Percentiles rank a stretch among this genome's conserved stretches.
Conservation (phyloP, 2,797 vertebrate genomes). For the Macropus fuliginosus region DNA sequence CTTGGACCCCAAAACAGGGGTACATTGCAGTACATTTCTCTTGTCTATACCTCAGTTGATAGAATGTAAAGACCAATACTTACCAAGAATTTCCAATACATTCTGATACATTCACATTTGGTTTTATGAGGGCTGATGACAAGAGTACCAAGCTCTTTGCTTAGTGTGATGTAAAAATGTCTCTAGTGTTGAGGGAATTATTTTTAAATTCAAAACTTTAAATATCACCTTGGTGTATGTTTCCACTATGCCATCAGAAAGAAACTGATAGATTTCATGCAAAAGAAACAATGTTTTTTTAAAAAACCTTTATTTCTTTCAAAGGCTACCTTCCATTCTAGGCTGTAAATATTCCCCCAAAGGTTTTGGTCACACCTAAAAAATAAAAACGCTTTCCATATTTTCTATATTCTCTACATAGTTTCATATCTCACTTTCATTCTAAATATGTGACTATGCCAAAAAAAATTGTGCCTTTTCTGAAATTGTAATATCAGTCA, state of each 20-base stretch:
- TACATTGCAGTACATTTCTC: background rate
- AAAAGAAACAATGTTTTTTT: background rate
- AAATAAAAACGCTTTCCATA: conserved; percentile 18
- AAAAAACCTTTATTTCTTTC: background rate
- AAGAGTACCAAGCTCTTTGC: background rate
- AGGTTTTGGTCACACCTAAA: background rate
- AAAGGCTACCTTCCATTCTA: conserved; percentile 17
- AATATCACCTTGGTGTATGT: background rate
- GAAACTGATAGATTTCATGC: conserved; percentile 14
- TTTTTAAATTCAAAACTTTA: background rate
- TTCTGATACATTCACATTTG: conserved; percentile 23
- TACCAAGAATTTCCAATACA: background rate
- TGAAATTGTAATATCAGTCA: background rate
- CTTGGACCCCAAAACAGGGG: conserved; percentile 9
- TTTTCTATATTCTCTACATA: background rate
- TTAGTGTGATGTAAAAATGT: conserved; percentile 6
- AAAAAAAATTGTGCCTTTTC: background rate
- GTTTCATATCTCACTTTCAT: background rate
- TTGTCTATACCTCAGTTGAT: conserved; percentile 7
- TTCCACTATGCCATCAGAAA: conserved; percentile 11
- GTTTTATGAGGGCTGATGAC: background rate
- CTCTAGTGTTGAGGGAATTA: conserved; percentile 4
- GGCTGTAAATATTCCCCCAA: background rate
- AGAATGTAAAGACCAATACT: background rate
- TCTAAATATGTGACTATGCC: background rate